Evolutionary conservation across 2,797 vertebrate genomes (phyloP).

Genomic region (Paguma larvata): DNA sequence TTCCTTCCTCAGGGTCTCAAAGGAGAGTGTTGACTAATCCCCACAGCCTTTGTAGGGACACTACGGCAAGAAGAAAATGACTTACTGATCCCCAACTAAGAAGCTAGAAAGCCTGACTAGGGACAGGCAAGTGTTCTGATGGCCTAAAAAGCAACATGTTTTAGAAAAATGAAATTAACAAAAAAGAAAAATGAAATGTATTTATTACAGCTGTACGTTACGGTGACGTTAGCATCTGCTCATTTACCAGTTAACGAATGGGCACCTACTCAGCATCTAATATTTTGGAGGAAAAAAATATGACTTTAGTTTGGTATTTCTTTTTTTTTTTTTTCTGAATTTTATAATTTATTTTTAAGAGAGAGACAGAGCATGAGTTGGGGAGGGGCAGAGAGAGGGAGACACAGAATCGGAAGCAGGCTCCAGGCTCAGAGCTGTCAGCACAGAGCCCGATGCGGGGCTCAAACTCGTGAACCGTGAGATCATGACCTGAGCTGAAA

Average conservation of each 20-base stretch:
- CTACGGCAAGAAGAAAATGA: background rate
- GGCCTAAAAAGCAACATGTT: slow-evolving; percentile 22
- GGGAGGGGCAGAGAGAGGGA: too few relatives aligned
- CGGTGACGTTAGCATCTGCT: slow-evolving; percentile 17
- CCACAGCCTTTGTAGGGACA: background rate
- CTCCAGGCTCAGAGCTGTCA: too few relatives aligned
- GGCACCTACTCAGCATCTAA: background rate
- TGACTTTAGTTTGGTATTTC: slow-evolving; percentile 48
- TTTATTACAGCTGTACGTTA: background rate
- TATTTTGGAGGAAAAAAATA: slow-evolving; percentile 24
- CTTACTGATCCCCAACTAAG: background rate
- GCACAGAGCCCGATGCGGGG: too few relatives aligned
- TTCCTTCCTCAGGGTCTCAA: background rate
- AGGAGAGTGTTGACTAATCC: background rate
- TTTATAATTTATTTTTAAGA: too few relatives aligned
- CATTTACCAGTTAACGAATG: slow-evolving; percentile 37
- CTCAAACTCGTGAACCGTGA: too few relatives aligned
- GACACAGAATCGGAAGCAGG: too few relatives aligned
- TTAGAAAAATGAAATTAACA: slow-evolving; percentile 24
- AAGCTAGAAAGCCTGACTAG: slow-evolving; percentile 1
- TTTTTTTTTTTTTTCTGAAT: background rate
- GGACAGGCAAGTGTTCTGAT: background rate
- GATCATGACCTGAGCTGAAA: too few relatives aligned
- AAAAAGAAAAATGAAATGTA: slow-evolving; percentile 26
- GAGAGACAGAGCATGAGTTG: too few relatives aligned